Evolutionary conservation across 2,888 invertebrate genomes (phyloP).

Genomic region (Chorisops tibialis): DNA sequence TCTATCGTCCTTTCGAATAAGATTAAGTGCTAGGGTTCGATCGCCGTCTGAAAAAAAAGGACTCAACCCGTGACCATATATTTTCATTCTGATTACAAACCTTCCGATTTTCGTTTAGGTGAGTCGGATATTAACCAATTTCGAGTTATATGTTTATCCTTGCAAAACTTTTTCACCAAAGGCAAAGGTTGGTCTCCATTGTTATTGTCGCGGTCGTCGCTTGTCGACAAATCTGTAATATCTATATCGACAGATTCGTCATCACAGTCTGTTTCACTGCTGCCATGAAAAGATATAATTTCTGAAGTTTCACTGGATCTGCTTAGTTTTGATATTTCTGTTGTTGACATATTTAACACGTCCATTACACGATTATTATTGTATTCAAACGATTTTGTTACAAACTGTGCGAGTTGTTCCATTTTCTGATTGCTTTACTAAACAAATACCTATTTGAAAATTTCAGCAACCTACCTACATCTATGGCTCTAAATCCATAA

Average conservation of each 20-base stretch:
- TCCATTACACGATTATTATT: slow-evolving; percentile 48
- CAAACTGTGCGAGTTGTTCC: slow-evolving; percentile 89
- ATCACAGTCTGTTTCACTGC: slow-evolving; percentile 39
- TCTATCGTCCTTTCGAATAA: slow-evolving; percentile 36
- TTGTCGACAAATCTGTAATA: slow-evolving; percentile 49
- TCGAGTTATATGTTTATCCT: slow-evolving; percentile 32
- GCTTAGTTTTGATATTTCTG: slow-evolving; percentile 40
- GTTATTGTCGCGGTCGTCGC: slow-evolving; percentile 40
- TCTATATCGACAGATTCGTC: slow-evolving; percentile 53
- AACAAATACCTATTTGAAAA: no score
- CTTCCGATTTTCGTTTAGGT: slow-evolving; percentile 38
- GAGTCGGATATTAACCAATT: slow-evolving; percentile 49
- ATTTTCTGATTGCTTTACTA: slow-evolving; percentile 53
- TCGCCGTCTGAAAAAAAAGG: neutral
- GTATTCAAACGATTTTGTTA: slow-evolving; percentile 80
- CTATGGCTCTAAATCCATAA: no score
- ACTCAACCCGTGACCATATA: no score
- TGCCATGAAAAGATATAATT: slow-evolving; percentile 35
- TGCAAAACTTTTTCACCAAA: slow-evolving; percentile 39
- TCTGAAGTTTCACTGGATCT: slow-evolving; percentile 34
- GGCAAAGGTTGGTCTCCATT: slow-evolving; percentile 40
- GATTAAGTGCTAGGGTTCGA: slow-evolving; percentile 35
- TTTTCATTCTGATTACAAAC: slow-evolving; percentile 14
- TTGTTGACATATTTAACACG: slow-evolving; percentile 46
- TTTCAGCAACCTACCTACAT: no score